Evolutionary conservation across 2,888 invertebrate genomes (phyloP).

Genomic region (Caenorhabditis sp.): DNA sequence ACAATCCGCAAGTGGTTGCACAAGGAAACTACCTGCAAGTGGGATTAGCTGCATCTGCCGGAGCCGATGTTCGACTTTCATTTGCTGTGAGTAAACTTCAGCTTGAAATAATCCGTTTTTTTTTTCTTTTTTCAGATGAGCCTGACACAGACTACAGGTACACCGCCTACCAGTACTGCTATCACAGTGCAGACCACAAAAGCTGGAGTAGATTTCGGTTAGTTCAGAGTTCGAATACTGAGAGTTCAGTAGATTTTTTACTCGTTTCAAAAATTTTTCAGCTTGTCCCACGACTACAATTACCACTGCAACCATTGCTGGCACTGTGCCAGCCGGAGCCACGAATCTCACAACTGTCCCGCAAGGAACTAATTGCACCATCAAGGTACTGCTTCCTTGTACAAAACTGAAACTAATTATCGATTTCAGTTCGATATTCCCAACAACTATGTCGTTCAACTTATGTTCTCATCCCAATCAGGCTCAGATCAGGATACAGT

Average conservation of each 20-base stretch:
- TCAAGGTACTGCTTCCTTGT: neutral
- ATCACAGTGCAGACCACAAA: too few species aligned
- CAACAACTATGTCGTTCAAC: constrained; percentile 11
- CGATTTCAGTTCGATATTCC: constrained; percentile 18
- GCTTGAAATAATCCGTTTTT: too few species aligned
- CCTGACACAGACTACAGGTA: too few species aligned
- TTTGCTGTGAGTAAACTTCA: neutral
- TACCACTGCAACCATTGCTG: neutral
- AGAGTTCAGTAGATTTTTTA: too few species aligned
- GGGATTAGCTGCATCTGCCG: constrained; percentile 9
- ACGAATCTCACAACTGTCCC: neutral
- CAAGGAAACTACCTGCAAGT: constrained; percentile 51
- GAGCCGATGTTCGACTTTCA: constrained; percentile 20
- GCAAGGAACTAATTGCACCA: constrained; percentile 17
- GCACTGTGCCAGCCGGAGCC: constrained; percentile 9
- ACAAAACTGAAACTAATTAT: neutral
- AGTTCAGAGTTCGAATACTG: too few species aligned
- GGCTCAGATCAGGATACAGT: constrained; percentile 1
- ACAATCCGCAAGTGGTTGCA: constrained; percentile 13
- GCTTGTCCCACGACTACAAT: neutral
- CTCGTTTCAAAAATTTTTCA: neutral
- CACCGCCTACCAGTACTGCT: too few species aligned
- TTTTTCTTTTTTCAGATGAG: too few species aligned
- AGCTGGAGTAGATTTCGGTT: too few species aligned
- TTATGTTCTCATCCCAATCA: neutral